Evolutionary conservation across 1,140 invertebrate genomes (phyloP).

Genomic region (Aphidius ervi): DNA sequence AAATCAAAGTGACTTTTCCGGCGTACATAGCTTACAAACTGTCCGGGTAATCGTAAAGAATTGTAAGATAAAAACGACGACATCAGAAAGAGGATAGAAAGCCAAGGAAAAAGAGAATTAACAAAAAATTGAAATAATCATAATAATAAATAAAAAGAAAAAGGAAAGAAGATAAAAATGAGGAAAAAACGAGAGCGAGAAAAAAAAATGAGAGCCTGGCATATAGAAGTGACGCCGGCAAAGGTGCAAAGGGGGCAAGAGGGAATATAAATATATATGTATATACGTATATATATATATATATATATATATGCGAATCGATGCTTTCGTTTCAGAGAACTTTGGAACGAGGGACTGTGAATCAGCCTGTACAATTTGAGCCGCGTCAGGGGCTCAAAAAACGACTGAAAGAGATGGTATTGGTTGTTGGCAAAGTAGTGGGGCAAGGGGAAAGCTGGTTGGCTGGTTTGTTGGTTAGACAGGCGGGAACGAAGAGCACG

Average conservation of each 20-base stretch:
- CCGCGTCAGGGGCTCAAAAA: constrained; percentile 25
- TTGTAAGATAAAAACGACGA: constrained; percentile 12
- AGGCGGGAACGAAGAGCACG: not conserved
- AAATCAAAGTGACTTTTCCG: constrained; percentile 1
- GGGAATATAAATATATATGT: constrained; percentile 23
- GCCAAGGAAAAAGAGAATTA: not conserved
- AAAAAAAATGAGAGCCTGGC: not conserved
- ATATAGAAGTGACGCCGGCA: not conserved
- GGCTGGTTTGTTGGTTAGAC: constrained; percentile 3
- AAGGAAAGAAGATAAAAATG: constrained; percentile 11
- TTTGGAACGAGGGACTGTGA: constrained; percentile 31
- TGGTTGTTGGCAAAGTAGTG: constrained; percentile 1
- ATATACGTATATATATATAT: constrained; percentile 25
- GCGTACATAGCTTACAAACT: too few relatives aligned
- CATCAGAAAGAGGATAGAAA: constrained; percentile 10
- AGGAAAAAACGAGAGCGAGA: constrained; percentile 6
- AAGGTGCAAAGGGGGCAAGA: constrained; percentile 17
- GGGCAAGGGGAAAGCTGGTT: not conserved
- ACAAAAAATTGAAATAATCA: constrained; percentile 10
- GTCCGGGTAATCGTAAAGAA: constrained; percentile 15
- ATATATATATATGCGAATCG: constrained; percentile 20
- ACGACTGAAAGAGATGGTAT: not conserved
- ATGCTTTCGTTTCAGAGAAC: constrained; percentile 23
- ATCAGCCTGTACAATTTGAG: constrained; percentile 34
- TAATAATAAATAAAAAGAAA: constrained; percentile 3